Evolutionary conservation across 2,113 vertebrate genomes (phyloP).

Genomic region (Podarcis muralis): DNA sequence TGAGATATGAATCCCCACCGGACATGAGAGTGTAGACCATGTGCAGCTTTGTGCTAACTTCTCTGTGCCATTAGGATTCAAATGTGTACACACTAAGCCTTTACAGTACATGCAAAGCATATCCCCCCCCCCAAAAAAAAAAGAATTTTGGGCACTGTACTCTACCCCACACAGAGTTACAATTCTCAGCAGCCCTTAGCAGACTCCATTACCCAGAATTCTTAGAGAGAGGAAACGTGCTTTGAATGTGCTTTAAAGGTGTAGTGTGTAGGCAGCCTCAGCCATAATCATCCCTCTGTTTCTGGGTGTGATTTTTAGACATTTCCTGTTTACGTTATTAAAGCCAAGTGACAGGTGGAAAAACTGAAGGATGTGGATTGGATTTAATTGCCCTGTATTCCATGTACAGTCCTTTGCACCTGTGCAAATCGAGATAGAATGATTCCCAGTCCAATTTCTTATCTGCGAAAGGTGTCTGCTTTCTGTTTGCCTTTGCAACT

Average conservation of each 20-base stretch:
- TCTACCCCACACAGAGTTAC: no score
- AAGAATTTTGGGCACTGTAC: no score
- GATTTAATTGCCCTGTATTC: constrained; percentile 15
- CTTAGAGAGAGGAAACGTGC: no score
- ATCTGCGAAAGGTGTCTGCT: neutral
- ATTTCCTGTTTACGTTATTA: neutral
- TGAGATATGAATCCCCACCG: neutral
- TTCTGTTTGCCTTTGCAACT: constrained; percentile 28
- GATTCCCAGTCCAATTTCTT: constrained; percentile 27
- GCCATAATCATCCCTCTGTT: neutral
- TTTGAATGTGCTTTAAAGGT: neutral
- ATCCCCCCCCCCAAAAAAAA: no score
- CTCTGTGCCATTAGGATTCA: neutral
- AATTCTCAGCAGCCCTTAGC: no score
- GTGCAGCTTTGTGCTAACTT: neutral
- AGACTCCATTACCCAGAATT: no score
- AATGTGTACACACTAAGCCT: neutral
- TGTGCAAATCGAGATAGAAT: constrained; percentile 14
- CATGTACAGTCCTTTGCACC: neutral
- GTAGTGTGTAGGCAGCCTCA: neutral
- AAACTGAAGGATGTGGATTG: constrained; percentile 6
- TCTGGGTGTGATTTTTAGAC: neutral
- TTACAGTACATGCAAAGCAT: no score
- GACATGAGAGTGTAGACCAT: neutral
- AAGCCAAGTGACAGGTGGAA: constrained; percentile 17